phyloP scores from a whole-genome alignment of 2,888 invertebrate genomes.

The Parochlus steinenii region DNA sequence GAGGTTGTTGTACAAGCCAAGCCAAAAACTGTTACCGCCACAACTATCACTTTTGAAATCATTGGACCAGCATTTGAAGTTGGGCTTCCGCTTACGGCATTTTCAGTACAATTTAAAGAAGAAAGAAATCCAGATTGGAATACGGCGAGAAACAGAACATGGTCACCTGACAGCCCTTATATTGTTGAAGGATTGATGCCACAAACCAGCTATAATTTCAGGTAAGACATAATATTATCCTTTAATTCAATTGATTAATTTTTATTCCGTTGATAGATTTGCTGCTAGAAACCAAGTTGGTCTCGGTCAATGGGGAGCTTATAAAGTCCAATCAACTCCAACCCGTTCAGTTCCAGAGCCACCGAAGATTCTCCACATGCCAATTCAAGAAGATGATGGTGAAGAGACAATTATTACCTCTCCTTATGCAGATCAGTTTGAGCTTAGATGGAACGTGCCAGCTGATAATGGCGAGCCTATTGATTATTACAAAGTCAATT shows the following conservation, averaged over 20 bases:
- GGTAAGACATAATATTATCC: not conserved
- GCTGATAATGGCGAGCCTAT: slow-evolving; percentile 82
- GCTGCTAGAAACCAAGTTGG: slow-evolving; percentile 75
- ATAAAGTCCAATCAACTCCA: slow-evolving; percentile 52
- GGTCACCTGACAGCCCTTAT: slow-evolving; percentile 66
- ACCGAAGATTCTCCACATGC: slow-evolving; percentile 41
- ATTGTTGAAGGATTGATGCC: slow-evolving; percentile 65
- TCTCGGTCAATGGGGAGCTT: slow-evolving; percentile 52
- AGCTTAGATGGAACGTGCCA: slow-evolving; percentile 70
- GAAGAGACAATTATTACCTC: slow-evolving; percentile 33
- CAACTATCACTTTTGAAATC: slow-evolving; percentile 66
- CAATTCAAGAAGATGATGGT: slow-evolving; percentile 30
- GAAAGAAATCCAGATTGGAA: slow-evolving; percentile 51
- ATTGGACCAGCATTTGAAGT: slow-evolving; percentile 55
- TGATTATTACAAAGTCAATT: slow-evolving; percentile 61
- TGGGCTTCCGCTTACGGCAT: slow-evolving; percentile 58
- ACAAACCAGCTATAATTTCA: slow-evolving; percentile 57
- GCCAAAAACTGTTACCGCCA: slow-evolving; percentile 58
- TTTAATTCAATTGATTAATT: not conserved
- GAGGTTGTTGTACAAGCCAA: slow-evolving; percentile 44
- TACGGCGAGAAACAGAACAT: slow-evolving; percentile 49
- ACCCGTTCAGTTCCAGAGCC: slow-evolving; percentile 60
- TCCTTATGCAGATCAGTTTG: slow-evolving; percentile 59
- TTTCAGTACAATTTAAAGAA: slow-evolving; percentile 59
- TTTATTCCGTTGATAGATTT: slow-evolving; percentile 36